A percentile compares a stretch with the other conserved stretches of the same genome.
Conservation (phyloP, 2,888 invertebrate species). For the Caenorhabditis virilis region DNA sequence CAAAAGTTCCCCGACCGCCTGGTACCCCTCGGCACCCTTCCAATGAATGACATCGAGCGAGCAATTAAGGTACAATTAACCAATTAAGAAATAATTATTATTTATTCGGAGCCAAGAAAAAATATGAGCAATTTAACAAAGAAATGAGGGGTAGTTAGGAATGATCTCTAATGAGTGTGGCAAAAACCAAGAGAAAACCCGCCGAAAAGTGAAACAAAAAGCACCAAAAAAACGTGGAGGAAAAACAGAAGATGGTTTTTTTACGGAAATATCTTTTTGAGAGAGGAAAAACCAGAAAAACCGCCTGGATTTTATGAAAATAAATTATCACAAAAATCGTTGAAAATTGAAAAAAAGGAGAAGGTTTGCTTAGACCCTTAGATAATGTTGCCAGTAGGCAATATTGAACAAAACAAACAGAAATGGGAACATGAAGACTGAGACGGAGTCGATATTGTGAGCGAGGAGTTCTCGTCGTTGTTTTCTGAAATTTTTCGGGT, state of each 20-base stretch:
- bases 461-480: conserved; percentile 58
- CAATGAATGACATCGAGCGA: conserved; percentile 72
- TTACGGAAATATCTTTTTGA: too few relatives aligned
- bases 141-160: background rate
- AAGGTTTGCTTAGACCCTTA: conserved; percentile 23
- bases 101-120: background rate
- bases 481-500: conserved; percentile 26
- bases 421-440: conserved; percentile 62
- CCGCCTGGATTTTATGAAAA: too few relatives aligned
- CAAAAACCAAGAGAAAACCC: too few relatives aligned
- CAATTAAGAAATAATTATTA: too few relatives aligned
- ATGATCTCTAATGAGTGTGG: too few relatives aligned
- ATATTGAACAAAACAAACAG: conserved; percentile 70
- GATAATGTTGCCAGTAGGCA: conserved; percentile 70
- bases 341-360: conserved; percentile 9
- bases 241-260: too few relatives aligned
- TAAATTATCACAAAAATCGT: background rate
- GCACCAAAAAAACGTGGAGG: background rate
- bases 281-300: too few relatives aligned
- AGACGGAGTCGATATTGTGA: conserved; percentile 62
- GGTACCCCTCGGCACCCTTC: conserved; percentile 73
- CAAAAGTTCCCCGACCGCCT: conserved; percentile 71
- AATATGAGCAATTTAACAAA: background rate
- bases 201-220: conserved; percentile 2
- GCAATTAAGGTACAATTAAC: conserved; percentile 71